A percentile compares a stretch with the other conserved stretches of the same genome.
Evolutionary conservation across 1,140 invertebrate genomes (phyloP).

Genomic region (Lepidurus couesii): DNA sequence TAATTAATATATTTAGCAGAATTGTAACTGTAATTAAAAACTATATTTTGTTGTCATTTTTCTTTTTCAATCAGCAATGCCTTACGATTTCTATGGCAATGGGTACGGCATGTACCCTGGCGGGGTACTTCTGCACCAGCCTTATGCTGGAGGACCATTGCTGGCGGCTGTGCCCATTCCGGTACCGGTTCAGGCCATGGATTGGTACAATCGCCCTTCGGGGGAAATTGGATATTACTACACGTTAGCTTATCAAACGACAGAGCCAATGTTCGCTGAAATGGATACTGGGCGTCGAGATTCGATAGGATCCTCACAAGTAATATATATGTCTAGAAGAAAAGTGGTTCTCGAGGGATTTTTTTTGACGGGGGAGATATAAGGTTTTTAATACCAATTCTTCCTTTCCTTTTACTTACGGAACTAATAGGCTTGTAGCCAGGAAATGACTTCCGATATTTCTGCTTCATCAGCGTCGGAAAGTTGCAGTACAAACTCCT

Average conservation of each 20-base stretch:
- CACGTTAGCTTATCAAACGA: slow-evolving; percentile 32
- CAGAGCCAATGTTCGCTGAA: slow-evolving; percentile 20
- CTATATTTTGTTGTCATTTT: background rate
- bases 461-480: slow-evolving; percentile 27
- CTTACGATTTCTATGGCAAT: slow-evolving; percentile 31
- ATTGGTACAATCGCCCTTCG: slow-evolving; percentile 48
- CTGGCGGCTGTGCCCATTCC: slow-evolving; percentile 44
- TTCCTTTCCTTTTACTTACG: background rate
- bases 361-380: background rate
- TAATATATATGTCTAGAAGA: background rate
- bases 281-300: slow-evolving; percentile 26
- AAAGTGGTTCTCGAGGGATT: background rate
- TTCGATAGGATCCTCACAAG: slow-evolving; percentile 32
- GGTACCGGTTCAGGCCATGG: slow-evolving; percentile 44
- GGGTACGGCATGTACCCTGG: slow-evolving; percentile 32
- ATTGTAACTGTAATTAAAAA: background rate
- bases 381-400: background rate
- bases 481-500: slow-evolving; percentile 29
- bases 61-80: background rate
- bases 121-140: slow-evolving; percentile 27
- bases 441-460: slow-evolving; percentile 29
- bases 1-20: too few relatives aligned
- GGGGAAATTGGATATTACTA: slow-evolving; percentile 33
- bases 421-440: slow-evolving; percentile 29
- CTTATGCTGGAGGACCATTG: slow-evolving; percentile 39